Percentiles rank a stretch among this genome's conserved stretches.
phyloP scores from a whole-genome alignment of 1,140 invertebrate genomes.

The Lepidurus apus region DNA sequence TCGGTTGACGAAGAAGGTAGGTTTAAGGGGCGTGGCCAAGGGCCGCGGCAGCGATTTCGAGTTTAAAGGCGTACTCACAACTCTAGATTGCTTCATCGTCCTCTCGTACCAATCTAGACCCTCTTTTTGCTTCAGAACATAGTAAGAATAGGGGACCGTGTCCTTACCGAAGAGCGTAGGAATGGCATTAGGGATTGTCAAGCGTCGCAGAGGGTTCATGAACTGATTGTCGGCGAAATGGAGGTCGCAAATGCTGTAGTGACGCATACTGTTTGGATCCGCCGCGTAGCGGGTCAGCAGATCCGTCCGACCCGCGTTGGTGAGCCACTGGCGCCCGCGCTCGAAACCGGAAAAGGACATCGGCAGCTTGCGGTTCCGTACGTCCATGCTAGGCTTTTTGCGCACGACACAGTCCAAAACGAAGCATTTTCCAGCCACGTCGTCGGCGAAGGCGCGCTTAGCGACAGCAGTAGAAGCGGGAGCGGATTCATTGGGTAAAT shows the following conservation, averaged over 20 bases:
- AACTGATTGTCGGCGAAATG: slow-evolving; percentile 8
- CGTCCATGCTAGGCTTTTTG: not conserved
- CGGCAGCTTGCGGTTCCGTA: not conserved
- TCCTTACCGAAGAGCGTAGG: not conserved
- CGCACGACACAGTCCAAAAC: not conserved
- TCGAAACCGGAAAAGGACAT: not conserved
- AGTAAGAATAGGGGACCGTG: not conserved
- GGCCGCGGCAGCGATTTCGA: not conserved
- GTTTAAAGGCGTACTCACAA: not conserved
- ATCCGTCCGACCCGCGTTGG: slow-evolving; percentile 9
- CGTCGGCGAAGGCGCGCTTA: not conserved
- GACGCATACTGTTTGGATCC: not conserved
- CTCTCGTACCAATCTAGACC: not conserved
- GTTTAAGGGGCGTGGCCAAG: not conserved
- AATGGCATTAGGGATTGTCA: not conserved
- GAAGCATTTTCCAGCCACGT: slow-evolving; percentile 5
- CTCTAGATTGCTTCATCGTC: not conserved
- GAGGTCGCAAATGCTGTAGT: not conserved
- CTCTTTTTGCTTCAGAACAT: not conserved
- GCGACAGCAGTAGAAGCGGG: not conserved
- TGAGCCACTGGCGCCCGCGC: slow-evolving; percentile 6
- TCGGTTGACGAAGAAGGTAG: not conserved
- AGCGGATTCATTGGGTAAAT: not conserved
- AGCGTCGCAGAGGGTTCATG: not conserved
- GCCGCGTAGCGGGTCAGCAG: not conserved